Evolutionary conservation across 2,888 invertebrate genomes (phyloP).

Genomic region (Lapara coniferarum): DNA sequence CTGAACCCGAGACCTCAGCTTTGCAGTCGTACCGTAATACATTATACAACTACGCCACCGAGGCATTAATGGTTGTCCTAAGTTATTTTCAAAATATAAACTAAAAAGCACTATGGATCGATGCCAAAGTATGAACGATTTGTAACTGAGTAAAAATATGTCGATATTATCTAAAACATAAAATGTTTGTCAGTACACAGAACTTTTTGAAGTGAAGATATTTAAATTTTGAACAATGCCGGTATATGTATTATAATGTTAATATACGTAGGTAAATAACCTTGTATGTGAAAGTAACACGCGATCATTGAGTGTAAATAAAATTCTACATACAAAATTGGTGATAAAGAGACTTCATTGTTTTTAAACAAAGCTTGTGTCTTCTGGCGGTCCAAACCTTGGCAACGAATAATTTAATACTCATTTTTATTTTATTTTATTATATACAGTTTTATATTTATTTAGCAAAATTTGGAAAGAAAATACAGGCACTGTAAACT

Average conservation of each 20-base stretch:
- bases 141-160: neutral
- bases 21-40: too few relatives aligned
- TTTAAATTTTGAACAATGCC: too few relatives aligned
- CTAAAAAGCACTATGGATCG: constrained; percentile 7
- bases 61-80: neutral
- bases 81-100: neutral
- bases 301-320: too few relatives aligned
- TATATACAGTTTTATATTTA: neutral
- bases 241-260: neutral
- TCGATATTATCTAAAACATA: neutral
- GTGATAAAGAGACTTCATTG: neutral
- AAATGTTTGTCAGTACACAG: neutral
- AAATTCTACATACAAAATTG: neutral
- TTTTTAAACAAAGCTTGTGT: neutral
- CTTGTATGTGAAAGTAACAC: too few relatives aligned
- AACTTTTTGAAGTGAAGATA: too few relatives aligned
- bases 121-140: constrained; percentile 9
- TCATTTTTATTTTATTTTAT: neutral
- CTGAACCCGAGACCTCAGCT: too few relatives aligned
- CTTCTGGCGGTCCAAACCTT: neutral
- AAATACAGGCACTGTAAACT: neutral
- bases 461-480: neutral
- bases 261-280: neutral
- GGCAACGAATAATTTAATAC: neutral
- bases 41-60: too few relatives aligned